Percentiles rank a stretch among this genome's conserved stretches.
These are phyloP conservation scores for Cylloceria caligata DNA, from an alignment of 2,888 invertebrate species.

Conservation along the genomic window DNA sequence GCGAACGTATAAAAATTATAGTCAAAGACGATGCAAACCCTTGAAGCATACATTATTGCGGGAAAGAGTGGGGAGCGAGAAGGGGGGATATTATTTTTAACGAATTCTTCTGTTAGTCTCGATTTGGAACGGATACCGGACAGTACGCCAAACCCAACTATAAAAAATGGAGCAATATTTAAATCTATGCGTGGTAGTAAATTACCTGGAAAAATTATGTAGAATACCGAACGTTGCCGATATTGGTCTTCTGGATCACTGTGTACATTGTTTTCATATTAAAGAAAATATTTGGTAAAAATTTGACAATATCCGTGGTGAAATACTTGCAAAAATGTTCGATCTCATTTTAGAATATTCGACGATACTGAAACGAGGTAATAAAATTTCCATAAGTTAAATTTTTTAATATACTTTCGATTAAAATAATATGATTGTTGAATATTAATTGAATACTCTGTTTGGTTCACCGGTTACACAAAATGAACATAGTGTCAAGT, in stretches of 20 bases:
- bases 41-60: not conserved
- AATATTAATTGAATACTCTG: not conserved
- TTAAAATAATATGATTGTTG: not conserved
- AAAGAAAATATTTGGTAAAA: too few relatives aligned
- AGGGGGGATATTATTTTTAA: not conserved
- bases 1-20: slow-evolving; percentile 37
- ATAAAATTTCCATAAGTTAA: too few relatives aligned
- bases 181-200: not conserved
- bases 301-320: not conserved
- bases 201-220: not conserved
- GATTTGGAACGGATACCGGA: slow-evolving; percentile 3
- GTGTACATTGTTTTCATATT: not conserved
- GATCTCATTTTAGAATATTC: too few relatives aligned
- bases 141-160: too few relatives aligned
- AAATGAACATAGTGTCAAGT: too few relatives aligned
- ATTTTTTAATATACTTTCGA: not conserved
- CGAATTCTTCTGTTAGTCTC: not conserved
- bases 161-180: not conserved
- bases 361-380: too few relatives aligned
- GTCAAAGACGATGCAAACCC: slow-evolving; percentile 27
- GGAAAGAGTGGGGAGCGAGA: not conserved
- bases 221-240: not conserved
- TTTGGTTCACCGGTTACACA: not conserved
- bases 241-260: not conserved
- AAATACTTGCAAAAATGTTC: not conserved